Base-by-base conservation (phyloP, 1,140 invertebrate species). In the Achatina immaculata region DNA sequence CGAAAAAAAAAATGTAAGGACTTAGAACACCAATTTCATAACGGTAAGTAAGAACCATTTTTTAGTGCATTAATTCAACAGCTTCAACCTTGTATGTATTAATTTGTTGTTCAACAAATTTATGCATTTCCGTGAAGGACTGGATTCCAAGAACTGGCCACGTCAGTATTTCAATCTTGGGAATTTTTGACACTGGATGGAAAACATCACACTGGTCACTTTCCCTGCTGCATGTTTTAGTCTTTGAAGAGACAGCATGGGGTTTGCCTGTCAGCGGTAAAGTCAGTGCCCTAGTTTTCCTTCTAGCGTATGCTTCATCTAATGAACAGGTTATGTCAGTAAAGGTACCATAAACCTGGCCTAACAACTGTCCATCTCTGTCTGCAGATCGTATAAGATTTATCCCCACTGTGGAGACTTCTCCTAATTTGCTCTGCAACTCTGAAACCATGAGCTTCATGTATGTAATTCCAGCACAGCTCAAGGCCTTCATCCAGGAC, bases 391-490 rank as follows among this genome's bases (percentile, higher is more conserved):
- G 66, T 4, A 81, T 69, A 24, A 84, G 31, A 45, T 66, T 78
- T 36, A 72, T 66, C n/a, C 80, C 55, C 3, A 68, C 72, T 24
- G 19, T 21, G 16, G 80, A 83, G 19, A 84, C 42, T 62, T 98
- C 96, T 88, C 97, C 95, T 14, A 98, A 91, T 89, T 98, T 96
- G 74, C 95, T 92, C 90, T 98, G 96, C 24, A 99, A 89, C 88
- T 99, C 97, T 0, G 95, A 94, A 0, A 98, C 96, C 94, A 98
- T 96, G 0, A 98, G 91, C 88, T 97, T 98, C 94, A 98, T 96
- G 87, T 98, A 99, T 90, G 98, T 97, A 90, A 98, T 98, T 87
- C 96, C 96, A 0, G 97, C 96, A 92, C 96, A 97, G 0, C 97
- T 96, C n/a, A 99, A 66, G 7, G 87, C 95, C 92, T 98, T 99